Evolutionary conservation across 1,140 invertebrate genomes (phyloP), one percentile per base, ranked within the genome.

Genomic region (Ruditapes philippinarum): DNA sequence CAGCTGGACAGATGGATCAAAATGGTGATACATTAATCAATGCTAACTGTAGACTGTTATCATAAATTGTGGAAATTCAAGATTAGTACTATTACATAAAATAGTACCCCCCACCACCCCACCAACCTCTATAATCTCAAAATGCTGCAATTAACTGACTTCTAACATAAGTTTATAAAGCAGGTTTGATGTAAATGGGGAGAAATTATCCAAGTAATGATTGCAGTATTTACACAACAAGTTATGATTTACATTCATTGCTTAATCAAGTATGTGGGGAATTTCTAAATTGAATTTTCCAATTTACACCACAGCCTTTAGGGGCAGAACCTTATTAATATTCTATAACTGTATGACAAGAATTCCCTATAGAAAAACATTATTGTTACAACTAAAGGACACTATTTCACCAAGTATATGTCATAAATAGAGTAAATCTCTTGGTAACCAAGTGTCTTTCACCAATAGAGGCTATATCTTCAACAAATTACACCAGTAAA

Each of bases 281-380:
- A 19, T 22, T 36, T 9, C 12, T 38, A 70, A 70, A 19, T 70
- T 31, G 38, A 38, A 38, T 38, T 70, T 70, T 33, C 65, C 36
- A 36, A 38, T 70, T 36, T 12, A 0, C 31, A 36, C 33, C 28
- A 70, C 65, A 14, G 65, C 28, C 65, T 70, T 38, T 36, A 38
- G 65, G 38, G 65, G 22, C 12, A 19, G 33, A 70, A 36, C 0
- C 65, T 70, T 40, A 70, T 70, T 17, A 70, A 70, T 70, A 70
- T 70, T 70, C 65, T 31, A 40, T 36, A 70, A 70, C 65, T 19
- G 65, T 70, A 70, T 70, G 65, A 70, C 65, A 70, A 40, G 3
- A 40, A 70, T 36, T 70, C 65, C 65, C 65, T 1, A 70, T 19
- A 33, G 65, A 38, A 70, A 36, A 70, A 14, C 65, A 70, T 70